These are phyloP conservation scores for Marasmarcha lunaedactyla DNA, from an alignment of 2,888 invertebrate species.

Conservation along the genomic window DNA sequence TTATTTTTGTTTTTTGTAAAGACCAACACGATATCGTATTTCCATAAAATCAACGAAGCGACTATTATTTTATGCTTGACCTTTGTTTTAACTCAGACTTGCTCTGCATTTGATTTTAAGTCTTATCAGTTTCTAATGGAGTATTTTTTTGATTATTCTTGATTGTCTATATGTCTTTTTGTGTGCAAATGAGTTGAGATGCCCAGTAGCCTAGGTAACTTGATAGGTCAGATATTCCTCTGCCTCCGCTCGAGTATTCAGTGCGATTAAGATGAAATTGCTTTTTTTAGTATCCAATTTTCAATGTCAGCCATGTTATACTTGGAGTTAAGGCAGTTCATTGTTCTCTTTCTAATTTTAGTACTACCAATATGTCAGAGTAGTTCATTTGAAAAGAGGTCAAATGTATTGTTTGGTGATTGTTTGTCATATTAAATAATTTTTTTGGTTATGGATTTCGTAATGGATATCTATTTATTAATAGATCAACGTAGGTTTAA, in stretches of 20 bases:
- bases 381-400: no score
- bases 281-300: slow-evolving; percentile 48
- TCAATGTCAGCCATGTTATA: slow-evolving; percentile 25
- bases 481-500: no score
- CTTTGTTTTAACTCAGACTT: slow-evolving; percentile 35
- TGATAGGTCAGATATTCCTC: slow-evolving; percentile 64
- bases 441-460: no score
- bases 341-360: not conserved
- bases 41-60: slow-evolving; percentile 68
- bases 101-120: slow-evolving; percentile 15
- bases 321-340: not conserved
- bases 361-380: no score
- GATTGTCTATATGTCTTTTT: slow-evolving; percentile 24
- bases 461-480: no score
- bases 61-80: slow-evolving; percentile 45
- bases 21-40: slow-evolving; percentile 65
- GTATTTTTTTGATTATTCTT: slow-evolving; percentile 14
- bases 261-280: slow-evolving; percentile 60
- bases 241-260: slow-evolving; percentile 61
- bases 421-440: no score
- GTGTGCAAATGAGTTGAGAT: slow-evolving; percentile 23
- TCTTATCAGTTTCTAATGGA: slow-evolving; percentile 17
- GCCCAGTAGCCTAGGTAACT: slow-evolving; percentile 70
- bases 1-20: slow-evolving; percentile 57
- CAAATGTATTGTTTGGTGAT: no score